phyloP scores from a whole-genome alignment of 2,113 vertebrate species.

The Myodes glareolus region DNA sequence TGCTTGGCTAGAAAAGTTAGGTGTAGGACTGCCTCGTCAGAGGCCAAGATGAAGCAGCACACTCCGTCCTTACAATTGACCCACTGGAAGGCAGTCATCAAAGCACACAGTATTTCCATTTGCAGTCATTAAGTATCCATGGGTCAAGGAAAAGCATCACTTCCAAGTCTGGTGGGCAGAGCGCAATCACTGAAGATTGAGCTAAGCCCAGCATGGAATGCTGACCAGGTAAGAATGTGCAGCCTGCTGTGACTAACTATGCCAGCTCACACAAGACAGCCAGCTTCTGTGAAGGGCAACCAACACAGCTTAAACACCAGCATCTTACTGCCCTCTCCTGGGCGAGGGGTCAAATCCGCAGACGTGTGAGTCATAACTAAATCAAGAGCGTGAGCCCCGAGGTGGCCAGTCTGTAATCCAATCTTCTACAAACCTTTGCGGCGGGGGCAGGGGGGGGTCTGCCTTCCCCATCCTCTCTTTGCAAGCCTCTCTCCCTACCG shows the following conservation, averaged over 20 bases:
- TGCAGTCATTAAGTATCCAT: not conserved
- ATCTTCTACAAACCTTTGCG: not conserved
- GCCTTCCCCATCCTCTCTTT: not conserved
- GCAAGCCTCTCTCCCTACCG: not conserved
- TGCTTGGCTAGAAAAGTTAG: not conserved
- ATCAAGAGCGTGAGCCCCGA: not conserved
- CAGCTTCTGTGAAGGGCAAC: not conserved
- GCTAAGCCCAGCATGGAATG: not conserved
- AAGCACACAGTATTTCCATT: not conserved
- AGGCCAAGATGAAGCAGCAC: accelerated
- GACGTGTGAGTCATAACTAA: constrained; percentile 41
- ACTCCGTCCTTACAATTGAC: not conserved
- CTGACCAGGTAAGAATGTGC: constrained; percentile 9
- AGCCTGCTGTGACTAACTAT: not conserved
- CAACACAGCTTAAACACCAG: constrained; percentile 57
- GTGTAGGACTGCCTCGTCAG: not conserved
- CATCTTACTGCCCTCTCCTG: constrained; percentile 83
- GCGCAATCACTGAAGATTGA: not conserved
- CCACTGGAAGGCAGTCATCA: not conserved
- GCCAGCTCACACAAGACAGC: not conserved
- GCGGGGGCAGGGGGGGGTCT: too few relatives aligned
- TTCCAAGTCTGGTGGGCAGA: not conserved
- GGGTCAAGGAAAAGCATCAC: not conserved
- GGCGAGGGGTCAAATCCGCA: constrained; percentile 76
- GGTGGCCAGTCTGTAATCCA: not conserved